phyloP scores from a whole-genome alignment of 1,140 invertebrate genomes.

The Rhopalosiphum maidis region DNA sequence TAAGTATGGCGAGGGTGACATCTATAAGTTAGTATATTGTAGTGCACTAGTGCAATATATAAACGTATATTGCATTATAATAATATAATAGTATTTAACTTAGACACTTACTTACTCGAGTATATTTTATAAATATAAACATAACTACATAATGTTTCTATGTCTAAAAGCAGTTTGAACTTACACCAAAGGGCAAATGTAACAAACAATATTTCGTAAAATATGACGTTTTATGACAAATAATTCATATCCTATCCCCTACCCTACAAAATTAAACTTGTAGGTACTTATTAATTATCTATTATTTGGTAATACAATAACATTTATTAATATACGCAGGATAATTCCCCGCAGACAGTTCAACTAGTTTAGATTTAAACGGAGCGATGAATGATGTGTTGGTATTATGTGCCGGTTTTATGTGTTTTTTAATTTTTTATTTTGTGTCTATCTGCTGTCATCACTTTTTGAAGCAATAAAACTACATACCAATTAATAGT shows the following conservation, averaged over 20 bases:
- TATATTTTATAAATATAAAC: too few relatives aligned
- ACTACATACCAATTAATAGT: not conserved
- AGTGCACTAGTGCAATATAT: not conserved
- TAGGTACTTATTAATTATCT: not conserved
- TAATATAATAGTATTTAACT: not conserved
- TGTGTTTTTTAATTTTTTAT: not conserved
- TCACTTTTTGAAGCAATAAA: not conserved
- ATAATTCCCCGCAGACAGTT: not conserved
- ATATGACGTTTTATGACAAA: not conserved
- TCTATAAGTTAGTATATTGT: not conserved
- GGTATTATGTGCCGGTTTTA: not conserved
- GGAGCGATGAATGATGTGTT: too few relatives aligned
- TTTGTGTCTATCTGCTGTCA: not conserved
- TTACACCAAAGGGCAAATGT: not conserved
- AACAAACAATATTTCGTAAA: not conserved
- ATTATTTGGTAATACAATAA: not conserved
- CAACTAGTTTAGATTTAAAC: not conserved
- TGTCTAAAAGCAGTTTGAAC: not conserved
- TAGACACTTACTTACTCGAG: not conserved
- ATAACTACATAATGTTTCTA: too few relatives aligned
- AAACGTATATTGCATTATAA: not conserved
- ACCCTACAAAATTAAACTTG: not conserved
- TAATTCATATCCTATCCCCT: not conserved
- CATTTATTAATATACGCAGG: not conserved
- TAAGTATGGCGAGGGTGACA: too few relatives aligned